Conservation (phyloP, 2,888 invertebrate species). For the Acrobasis repandana region DNA sequence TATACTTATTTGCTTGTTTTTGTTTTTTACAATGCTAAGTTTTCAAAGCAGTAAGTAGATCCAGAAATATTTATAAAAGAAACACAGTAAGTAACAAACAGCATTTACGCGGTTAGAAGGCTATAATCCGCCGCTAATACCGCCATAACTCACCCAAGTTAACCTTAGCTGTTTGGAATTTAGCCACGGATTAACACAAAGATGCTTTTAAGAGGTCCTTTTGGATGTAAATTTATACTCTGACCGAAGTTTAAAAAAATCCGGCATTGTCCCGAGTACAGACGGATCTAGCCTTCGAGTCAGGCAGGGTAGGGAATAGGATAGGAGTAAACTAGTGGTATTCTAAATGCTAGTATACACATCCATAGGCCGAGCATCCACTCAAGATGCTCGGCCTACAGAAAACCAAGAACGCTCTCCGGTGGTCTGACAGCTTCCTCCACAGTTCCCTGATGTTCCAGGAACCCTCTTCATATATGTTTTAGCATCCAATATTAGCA, state of each 20-base stretch:
- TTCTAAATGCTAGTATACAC: too few species aligned
- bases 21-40: too few species aligned
- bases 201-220: conserved; percentile 25
- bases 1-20: too few species aligned
- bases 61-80: not conserved
- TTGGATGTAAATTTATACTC: conserved; percentile 16
- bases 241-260: conserved; percentile 12
- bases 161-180: conserved; percentile 26
- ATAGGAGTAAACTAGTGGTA: too few species aligned
- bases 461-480: too few species aligned
- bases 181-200: conserved; percentile 26
- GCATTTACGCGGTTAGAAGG: conserved; percentile 4
- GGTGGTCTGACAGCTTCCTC: too few species aligned
- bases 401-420: too few species aligned
- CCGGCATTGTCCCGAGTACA: conserved; percentile 2
- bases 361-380: too few species aligned
- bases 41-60: not conserved
- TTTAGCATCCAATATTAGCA: too few species aligned
- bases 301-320: too few species aligned
- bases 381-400: too few species aligned
- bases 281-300: not conserved
- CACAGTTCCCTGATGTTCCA: too few species aligned
- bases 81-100: conserved; percentile 6
- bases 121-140: conserved; percentile 25
- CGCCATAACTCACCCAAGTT: conserved; percentile 24